Conservation (phyloP, 1,140 invertebrate species). For the Ctenoplectra terminalis region DNA sequence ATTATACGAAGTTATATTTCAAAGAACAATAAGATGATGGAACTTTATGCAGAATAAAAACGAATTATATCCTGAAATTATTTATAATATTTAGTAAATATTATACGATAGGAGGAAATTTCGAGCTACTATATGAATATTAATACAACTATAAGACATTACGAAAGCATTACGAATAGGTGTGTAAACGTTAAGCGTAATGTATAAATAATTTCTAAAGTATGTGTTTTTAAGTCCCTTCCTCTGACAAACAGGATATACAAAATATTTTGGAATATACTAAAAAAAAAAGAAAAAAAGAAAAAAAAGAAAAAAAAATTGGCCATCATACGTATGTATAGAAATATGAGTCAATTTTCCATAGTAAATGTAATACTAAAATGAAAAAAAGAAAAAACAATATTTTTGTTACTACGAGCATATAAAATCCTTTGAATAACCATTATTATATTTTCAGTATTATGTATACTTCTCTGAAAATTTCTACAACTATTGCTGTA, state of each 20-base stretch:
- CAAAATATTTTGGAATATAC: conserved; percentile 36
- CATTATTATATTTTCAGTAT: conserved; percentile 42
- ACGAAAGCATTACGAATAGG: conserved; percentile 4
- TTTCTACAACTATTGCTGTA: conserved; percentile 27
- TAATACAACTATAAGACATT: conserved; percentile 18
- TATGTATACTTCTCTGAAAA: conserved; percentile 30
- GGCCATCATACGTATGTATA: conserved; percentile 23
- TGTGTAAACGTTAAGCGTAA: conserved; percentile 18
- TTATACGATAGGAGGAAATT: neutral
- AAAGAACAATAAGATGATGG: conserved; percentile 41
- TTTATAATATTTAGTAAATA: conserved; percentile 30
- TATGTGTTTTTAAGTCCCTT: conserved; percentile 37
- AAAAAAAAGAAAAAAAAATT: no score
- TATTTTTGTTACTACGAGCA: conserved; percentile 42
- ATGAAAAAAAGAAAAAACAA: conserved; percentile 10
- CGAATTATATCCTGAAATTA: conserved; percentile 27
- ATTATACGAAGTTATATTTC: conserved; percentile 29
- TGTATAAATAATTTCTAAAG: conserved; percentile 43
- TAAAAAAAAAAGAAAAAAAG: no score
- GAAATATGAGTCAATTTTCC: conserved; percentile 45
- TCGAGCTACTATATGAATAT: conserved; percentile 26
- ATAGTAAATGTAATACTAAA: conserved; percentile 45
- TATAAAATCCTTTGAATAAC: conserved; percentile 41
- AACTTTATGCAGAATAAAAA: conserved; percentile 53
- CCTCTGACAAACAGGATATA: conserved; percentile 27